Percentiles rank a stretch among this genome's conserved stretches.
These are phyloP conservation scores for Gortyna flavago DNA, from an alignment of 2,888 invertebrate species.

Conservation along the genomic window DNA sequence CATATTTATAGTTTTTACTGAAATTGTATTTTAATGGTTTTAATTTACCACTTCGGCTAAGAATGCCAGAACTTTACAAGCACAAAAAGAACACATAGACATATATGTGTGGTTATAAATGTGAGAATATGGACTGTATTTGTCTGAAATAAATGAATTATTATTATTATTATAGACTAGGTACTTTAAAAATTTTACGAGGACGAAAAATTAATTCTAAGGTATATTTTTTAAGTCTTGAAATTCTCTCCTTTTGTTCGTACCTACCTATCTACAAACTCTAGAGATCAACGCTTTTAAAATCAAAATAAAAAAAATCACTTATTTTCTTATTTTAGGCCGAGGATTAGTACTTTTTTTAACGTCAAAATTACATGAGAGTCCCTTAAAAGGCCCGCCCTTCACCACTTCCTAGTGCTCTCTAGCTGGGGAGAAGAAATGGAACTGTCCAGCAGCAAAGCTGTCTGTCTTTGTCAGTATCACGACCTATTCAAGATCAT, in stretches of 20 bases:
- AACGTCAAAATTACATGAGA: no score
- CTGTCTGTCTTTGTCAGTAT: neutral
- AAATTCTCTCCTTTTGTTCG: neutral
- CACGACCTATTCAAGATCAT: neutral
- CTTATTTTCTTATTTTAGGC: neutral
- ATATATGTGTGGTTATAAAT: no score
- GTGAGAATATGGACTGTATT: no score
- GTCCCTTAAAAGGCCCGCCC: no score
- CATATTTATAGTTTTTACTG: conserved; percentile 38
- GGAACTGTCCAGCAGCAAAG: no score
- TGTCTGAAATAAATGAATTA: no score
- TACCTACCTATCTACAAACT: neutral
- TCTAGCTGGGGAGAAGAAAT: no score
- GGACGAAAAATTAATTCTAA: neutral
- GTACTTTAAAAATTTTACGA: neutral
- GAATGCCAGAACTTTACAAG: neutral
- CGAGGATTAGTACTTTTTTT: no score
- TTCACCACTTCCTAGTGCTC: no score
- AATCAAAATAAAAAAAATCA: neutral
- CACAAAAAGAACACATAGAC: neutral
- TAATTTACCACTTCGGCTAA: neutral
- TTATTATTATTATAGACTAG: no score
- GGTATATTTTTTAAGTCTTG: neutral
- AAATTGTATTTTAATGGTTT: neutral
- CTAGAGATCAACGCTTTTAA: neutral